Evolutionary conservation across 2,888 invertebrate species (phyloP), one percentile per base, ranked within the genome.

Genomic region (Catocala nupta): DNA sequence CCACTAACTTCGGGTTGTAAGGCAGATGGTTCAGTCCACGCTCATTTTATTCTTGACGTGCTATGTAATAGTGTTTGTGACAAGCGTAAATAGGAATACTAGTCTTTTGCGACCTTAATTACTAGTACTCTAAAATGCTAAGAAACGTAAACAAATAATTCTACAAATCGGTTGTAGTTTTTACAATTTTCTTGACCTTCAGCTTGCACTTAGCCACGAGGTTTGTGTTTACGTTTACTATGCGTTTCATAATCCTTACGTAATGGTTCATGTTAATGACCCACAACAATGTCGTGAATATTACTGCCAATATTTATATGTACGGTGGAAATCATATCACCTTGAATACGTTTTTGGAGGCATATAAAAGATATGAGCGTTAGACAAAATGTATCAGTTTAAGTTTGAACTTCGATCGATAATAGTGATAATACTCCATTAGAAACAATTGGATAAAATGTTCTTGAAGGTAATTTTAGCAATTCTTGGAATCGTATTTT

Each of bases 251-350:
- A 61, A 64, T 12, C 34, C 50, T 59, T 65, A 70, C 74, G 45
- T 61, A 59, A 70, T 65, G 49, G 39, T 49, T 39, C 54, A 52
- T 42, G 53, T 12, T 13, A 51, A 62, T 53, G 55, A 72, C 55
- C 65, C 68, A 72, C 55, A 63, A 25, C 25, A 25, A 25, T 25
- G 62, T 71, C 69, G 65, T 61, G 59, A 55, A 75, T 77, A 64
- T 71, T 36, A 70, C 56, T 63, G 48, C 59, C 71, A 61, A 65
- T 75, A 68, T 68, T 63, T 67, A 61, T 64, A 61, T 25, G 25
- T 25, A 25, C 7, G 62, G 78, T 47, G 77, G 73, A 75, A 77
- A 59, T 76, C 64, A 71, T 66, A 58, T 69, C 50, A 63, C 78
- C 78, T 75, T 74, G 76, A 59, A 13, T 56, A 63, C 47, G 49